phyloP scores from a whole-genome alignment of 2,888 invertebrate species.

The Plagodis dolabraria region DNA sequence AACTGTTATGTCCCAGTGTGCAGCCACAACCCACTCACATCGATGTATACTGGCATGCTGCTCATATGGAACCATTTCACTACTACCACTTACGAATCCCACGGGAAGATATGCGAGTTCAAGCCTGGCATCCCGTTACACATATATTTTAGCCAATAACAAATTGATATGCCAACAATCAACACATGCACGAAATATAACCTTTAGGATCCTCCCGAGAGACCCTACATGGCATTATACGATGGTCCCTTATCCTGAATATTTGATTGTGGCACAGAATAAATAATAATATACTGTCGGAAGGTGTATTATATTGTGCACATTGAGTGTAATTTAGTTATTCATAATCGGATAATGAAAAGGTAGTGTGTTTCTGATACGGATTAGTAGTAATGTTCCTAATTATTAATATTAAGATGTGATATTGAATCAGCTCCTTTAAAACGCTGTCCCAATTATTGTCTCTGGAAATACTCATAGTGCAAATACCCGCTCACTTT shows the following conservation, averaged over 20 bases:
- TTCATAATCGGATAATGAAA: slow-evolving; percentile 25
- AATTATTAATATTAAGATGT: no score
- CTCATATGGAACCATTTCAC: no score
- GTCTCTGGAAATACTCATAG: no score
- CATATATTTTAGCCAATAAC: no score
- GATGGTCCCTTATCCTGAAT: slow-evolving; percentile 27
- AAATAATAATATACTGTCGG: slow-evolving; percentile 2
- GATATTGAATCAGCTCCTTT: no score
- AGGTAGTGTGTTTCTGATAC: neutral
- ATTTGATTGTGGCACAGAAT: slow-evolving; percentile 26
- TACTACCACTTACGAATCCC: neutral
- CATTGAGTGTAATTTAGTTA: slow-evolving; percentile 23
- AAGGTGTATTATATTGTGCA: neutral
- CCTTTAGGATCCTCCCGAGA: slow-evolving; percentile 8
- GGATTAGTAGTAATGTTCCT: neutral
- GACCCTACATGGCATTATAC: slow-evolving; percentile 12
- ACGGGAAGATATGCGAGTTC: neutral
- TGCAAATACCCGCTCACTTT: no score
- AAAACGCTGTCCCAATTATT: no score
- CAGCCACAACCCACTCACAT: no score
- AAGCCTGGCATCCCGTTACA: neutral
- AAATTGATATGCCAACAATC: slow-evolving; percentile 12
- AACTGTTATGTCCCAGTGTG: no score
- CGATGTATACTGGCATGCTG: no score
- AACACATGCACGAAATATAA: slow-evolving; percentile 1